Evolutionary conservation across 1,140 invertebrate species (phyloP), one percentile per base, ranked within the genome.

Genomic region (Ladona fulva): DNA sequence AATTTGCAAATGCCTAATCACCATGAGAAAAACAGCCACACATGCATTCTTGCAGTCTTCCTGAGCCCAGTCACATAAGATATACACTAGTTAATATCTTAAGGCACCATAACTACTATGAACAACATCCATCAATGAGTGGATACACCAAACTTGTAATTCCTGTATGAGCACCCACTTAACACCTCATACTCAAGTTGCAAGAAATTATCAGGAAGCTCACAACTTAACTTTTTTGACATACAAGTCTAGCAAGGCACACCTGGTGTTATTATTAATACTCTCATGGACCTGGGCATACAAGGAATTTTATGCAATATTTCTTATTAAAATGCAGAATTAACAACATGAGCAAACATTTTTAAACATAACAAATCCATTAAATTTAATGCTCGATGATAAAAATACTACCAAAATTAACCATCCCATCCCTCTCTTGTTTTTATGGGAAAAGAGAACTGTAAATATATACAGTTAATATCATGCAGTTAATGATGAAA

Each of bases 321-420:
- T 66, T 66, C 52, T 6, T 66, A 66, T 66, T 66, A 66, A 66
- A 66, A 66, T 66, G 52, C 52, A 66, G 52, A 66, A 16, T 66
- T 66, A 66, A 66, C 52, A 66, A 66, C 52, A 66, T 66, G 52
- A 66, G 52, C 52, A 66, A 66, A 19, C 52, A 19, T 66, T 66
- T n/a, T 22, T 66, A 22, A 66, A 66, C n/a, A 66, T 66, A 19
- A 66, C 52, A 66, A 16, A 19, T 66, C 52, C 14, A 66, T 22
- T 66, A 66, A 16, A 37, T 22, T 66, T 66, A 66, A 16, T 66
- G 29, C 8, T 66, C 12, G n/a, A 6, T 66, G 14, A 66, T 66
- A 66, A 66, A 52, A 66, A 66, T 66, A 66, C 52, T 66, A 66
- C 16, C 52, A 66, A 66, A 66, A 66, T 19, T 66, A 22, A 66